These are phyloP conservation scores for Oreochromis niloticus DNA, from an alignment of 2,113 vertebrate species.

Conservation along the genomic window DNA sequence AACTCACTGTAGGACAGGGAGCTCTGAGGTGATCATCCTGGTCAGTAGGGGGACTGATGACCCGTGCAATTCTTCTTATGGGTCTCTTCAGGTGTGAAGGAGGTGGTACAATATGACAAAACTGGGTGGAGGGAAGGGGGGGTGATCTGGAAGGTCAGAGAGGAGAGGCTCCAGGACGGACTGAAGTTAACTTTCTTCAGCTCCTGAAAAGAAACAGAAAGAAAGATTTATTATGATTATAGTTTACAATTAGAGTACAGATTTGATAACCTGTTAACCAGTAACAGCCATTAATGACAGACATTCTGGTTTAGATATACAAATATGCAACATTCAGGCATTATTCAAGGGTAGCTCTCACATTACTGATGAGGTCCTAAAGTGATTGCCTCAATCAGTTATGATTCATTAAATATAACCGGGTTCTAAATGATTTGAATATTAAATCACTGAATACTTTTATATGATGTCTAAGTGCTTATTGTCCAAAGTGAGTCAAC, in stretches of 20 bases:
- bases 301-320: not conserved
- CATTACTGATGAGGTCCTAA: not conserved
- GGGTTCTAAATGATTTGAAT: not conserved
- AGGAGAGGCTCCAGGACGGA: conserved; percentile 34
- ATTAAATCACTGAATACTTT: not conserved
- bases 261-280: not conserved
- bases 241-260: not conserved
- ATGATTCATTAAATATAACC: not conserved
- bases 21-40: conserved; percentile 96
- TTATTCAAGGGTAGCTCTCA: not conserved
- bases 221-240: not conserved
- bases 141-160: conserved; percentile 7
- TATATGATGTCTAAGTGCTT: not conserved
- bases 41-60: not conserved
- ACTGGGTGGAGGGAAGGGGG: not conserved
- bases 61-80: not conserved
- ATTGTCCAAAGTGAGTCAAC: not conserved
- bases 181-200: conserved; percentile 43
- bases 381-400: not conserved
- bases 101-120: not conserved
- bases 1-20: conserved; percentile 93
- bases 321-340: not conserved
- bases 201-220: conserved; percentile 8
- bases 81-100: conserved; percentile 1
- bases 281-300: not conserved